Base-by-base conservation (phyloP, 2,888 invertebrate species). In the Sabatieria punctata region DNA sequence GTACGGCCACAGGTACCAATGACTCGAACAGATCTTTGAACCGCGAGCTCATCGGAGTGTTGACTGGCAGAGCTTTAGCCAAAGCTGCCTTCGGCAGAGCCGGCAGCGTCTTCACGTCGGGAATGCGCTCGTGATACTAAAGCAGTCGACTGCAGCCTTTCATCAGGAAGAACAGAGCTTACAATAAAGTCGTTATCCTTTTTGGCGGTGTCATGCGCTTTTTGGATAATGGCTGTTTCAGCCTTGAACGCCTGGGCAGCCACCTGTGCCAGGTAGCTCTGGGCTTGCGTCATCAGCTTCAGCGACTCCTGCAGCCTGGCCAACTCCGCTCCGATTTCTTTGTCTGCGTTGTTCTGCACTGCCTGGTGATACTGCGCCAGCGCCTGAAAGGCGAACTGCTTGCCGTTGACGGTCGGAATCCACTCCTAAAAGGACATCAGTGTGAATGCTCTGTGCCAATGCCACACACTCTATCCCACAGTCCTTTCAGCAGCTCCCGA, bases 121-220 rank as follows among this genome's bases (percentile, higher is more conserved):
- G 91, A 60, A 97, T 78, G 65, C 85, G 79, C 69, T 91, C 95
- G 70, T 97, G 95, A 70, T 97, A 97, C 59, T 60, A 49, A 51
- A 58, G 37, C 37, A 37, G 19, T 19, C n/a, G 13, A 11, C n/a
- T n/a, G n/a, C n/a, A n/a, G n/a, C n/a, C n/a, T n/a, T n/a, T n/a
- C n/a, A n/a, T n/a, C n/a, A n/a, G n/a, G n/a, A 44, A 13, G 19
- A 25, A 19, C 4, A 25, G 4, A 6, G 45, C 58, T 52, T 46
- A 59, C 59, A 51, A 74, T 95, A 68, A 95, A 93, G 73, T 97
- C 88, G 70, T 97, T 97, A 71, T 97, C 95, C 68, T 88, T 89
- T 59, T 77, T 77, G 0, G 85, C 89, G 57, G 82, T 80, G 1
- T 77, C 76, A 50, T 85, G 74, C 59, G 78, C 77, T 33, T 67